Evolutionary conservation across 1,140 invertebrate genomes (phyloP), one percentile per base, ranked within the genome.

Genomic region (Tachypleus tridentatus): DNA sequence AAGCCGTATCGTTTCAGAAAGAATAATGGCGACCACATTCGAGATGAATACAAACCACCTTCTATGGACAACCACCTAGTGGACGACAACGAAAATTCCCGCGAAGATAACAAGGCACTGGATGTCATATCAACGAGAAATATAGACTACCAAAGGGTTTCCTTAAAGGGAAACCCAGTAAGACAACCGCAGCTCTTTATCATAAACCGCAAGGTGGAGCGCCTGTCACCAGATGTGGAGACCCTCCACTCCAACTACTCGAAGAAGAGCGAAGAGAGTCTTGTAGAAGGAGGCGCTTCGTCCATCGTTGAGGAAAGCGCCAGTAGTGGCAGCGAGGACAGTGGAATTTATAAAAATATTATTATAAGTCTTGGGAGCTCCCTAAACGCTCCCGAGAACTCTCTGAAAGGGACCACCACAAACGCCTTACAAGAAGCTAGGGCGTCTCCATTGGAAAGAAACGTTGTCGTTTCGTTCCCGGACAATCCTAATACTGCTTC

Each of bases 321-420:
- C n/a, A 70, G 69, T 8, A 69, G 63, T 53, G 70, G 71, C 8
- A 72, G 71, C 48, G 71, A 72, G 51, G 67, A 68, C 4, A 69
- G 70, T 51, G 71, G 70, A 7, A 69, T 69, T 5, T 73, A 73
- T 54, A 73, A 73, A 54, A 72, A 71, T 57, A 73, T 73, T 50
- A 73, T 73, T 57, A 73, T 73, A 29, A 72, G 68, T 66, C 60
- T 73, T 9, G 70, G 71, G 7, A 3, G 53, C n/a, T n/a, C 53
- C 29, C 2, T 2, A 2, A 29, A 29, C 29, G 29, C 29, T 1
- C 29, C 29, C 29, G 29, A 29, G 29, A 0, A 0, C 29, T 29
- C 29, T 29, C 29, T 29, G 29, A 29, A 29, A 29, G 29, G 2
- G n/a, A n/a, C n/a, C n/a, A n/a, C n/a, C n/a, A n/a, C n/a, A 29